Percentiles rank a stretch among this genome's conserved stretches.
phyloP scores from a whole-genome alignment of 2,888 invertebrate species.

The Germaria angustata region DNA sequence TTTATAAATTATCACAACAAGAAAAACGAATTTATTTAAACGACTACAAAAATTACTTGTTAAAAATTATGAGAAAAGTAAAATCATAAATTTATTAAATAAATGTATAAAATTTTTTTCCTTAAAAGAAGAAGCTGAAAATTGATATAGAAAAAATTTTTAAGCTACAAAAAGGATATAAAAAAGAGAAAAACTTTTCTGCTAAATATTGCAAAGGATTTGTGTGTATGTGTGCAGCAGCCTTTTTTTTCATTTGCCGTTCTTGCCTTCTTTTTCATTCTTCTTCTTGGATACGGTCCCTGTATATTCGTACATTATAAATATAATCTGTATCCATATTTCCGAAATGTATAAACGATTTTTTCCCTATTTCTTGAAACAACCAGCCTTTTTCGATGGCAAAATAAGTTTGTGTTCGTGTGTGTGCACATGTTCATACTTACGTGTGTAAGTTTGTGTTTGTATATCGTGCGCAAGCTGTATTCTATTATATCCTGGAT shows the following conservation, averaged over 20 bases:
- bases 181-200: constrained; percentile 6
- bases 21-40: constrained; percentile 63
- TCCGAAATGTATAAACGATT: constrained; percentile 59
- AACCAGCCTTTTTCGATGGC: background rate
- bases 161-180: constrained; percentile 48
- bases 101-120: background rate
- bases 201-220: background rate
- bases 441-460: constrained; percentile 7
- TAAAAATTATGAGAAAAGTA: background rate
- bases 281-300: constrained; percentile 5
- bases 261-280: background rate
- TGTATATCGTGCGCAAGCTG: constrained; percentile 58
- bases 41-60: constrained; percentile 6
- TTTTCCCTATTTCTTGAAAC: constrained; percentile 3
- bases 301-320: constrained; percentile 55
- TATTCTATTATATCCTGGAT: constrained; percentile 58
- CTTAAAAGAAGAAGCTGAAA: background rate
- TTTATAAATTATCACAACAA: constrained; percentile 39
- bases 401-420: constrained; percentile 2
- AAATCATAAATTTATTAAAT: background rate
- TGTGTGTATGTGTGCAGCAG: constrained; percentile 2
- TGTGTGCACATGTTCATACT: background rate
- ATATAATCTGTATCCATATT: constrained; percentile 67
- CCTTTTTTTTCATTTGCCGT: constrained; percentile 19
- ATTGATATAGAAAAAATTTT: constrained; percentile 51